Evolutionary conservation across 2,113 vertebrate genomes (phyloP).

Genomic region (Percina caprodes): DNA sequence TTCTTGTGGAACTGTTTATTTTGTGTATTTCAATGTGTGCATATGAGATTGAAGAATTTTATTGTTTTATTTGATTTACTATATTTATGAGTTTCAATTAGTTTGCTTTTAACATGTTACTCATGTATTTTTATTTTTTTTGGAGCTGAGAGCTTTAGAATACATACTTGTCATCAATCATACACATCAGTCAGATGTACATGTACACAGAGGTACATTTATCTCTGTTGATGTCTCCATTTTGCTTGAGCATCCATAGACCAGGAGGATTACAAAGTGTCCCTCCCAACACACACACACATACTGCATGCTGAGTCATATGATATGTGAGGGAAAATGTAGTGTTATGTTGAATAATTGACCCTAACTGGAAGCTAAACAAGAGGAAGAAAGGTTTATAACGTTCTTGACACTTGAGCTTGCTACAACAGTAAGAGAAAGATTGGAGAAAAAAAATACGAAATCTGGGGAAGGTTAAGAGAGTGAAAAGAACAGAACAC

Average conservation of each 20-base stretch:
- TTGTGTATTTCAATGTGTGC: background rate
- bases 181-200: too few relatives aligned
- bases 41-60: background rate
- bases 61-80: too few relatives aligned
- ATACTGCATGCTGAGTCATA: slow-evolving; percentile 4
- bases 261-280: slow-evolving; percentile 21
- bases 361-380: background rate
- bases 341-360: slow-evolving; percentile 5
- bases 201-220: background rate
- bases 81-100: background rate
- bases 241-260: slow-evolving; percentile 1
- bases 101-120: background rate
- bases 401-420: background rate
- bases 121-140: too few relatives aligned
- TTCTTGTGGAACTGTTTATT: background rate
- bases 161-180: background rate
- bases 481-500: background rate
- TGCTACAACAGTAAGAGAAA: background rate
- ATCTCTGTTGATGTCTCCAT: slow-evolving; percentile 25
- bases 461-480: background rate
- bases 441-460: too few relatives aligned
- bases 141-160: background rate
- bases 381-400: slow-evolving; percentile 1
- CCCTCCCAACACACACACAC: background rate
- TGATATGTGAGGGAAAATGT: slow-evolving; percentile 14